phyloP scores from a whole-genome alignment of 2,797 vertebrate species.

The Centropyge bicolor region DNA sequence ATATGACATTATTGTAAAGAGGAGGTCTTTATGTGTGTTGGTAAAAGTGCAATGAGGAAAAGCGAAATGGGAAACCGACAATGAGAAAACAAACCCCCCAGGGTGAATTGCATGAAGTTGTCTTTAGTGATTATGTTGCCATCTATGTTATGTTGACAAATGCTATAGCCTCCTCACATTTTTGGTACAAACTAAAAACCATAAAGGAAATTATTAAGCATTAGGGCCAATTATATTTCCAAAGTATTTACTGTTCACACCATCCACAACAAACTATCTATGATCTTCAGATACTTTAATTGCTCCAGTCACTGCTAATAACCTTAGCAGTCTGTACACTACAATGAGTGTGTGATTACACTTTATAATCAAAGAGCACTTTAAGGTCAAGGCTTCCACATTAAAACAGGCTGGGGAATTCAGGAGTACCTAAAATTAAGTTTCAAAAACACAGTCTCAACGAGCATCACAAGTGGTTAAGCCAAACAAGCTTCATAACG shows the following conservation, averaged over 20 bases:
- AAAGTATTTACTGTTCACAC: constrained; percentile 26
- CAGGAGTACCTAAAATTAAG: constrained; percentile 14
- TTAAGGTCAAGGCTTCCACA: constrained; percentile 49
- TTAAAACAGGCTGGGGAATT: constrained; percentile 25
- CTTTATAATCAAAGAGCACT: constrained; percentile 50
- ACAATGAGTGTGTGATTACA: constrained; percentile 55
- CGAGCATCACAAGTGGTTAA: constrained; percentile 28
- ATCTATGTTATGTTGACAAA: background rate
- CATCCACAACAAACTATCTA: constrained; percentile 36
- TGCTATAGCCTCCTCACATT: background rate
- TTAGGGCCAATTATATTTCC: constrained; percentile 12
- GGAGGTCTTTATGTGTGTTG: background rate
- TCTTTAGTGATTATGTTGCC: background rate
- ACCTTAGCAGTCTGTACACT: constrained; percentile 13
- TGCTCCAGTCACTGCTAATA: constrained; percentile 48
- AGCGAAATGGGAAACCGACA: constrained; percentile 1
- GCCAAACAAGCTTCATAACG: constrained; percentile 26
- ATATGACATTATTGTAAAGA: background rate
- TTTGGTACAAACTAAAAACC: constrained; percentile 9
- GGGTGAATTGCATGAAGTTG: background rate
- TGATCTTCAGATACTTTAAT: constrained; percentile 46
- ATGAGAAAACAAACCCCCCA: constrained; percentile 16
- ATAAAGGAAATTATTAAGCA: constrained; percentile 13
- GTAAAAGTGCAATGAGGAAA: background rate
- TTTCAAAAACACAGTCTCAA: constrained; percentile 31